Conservation (phyloP, 2,888 invertebrate genomes). For the Cosmorhoe ocellata region DNA sequence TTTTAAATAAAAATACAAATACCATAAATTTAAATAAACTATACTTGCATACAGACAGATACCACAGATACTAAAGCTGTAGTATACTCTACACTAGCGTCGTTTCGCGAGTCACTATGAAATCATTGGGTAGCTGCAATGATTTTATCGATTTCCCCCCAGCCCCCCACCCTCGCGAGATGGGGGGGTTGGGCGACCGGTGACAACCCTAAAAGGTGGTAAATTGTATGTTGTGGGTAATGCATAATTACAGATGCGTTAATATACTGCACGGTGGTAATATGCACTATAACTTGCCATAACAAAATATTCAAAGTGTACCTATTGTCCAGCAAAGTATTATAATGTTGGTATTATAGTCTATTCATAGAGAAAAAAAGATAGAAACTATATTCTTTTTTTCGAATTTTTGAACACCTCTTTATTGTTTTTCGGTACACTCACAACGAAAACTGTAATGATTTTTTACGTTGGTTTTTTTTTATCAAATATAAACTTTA, state of each 20-base stretch:
- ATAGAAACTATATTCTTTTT: no score
- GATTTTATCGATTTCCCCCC: slow-evolving; percentile 77
- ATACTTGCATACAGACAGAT: no score
- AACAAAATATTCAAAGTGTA: no score
- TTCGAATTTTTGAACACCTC: no score
- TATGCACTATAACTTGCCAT: not conserved
- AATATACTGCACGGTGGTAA: not conserved
- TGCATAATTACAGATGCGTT: slow-evolving; percentile 10
- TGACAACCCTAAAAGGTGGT: slow-evolving; percentile 41
- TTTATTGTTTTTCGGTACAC: not conserved
- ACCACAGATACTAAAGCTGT: slow-evolving; percentile 1
- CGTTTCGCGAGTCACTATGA: slow-evolving; percentile 36
- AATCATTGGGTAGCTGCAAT: slow-evolving; percentile 65
- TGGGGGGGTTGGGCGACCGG: slow-evolving; percentile 9
- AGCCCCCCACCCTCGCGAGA: slow-evolving; percentile 34
- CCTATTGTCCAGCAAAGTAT: no score
- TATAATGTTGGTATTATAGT: no score
- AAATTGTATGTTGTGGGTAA: slow-evolving; percentile 25
- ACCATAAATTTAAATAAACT: no score
- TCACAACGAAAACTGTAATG: not conserved
- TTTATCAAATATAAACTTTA: no score
- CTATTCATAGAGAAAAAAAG: no score
- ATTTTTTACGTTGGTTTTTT: no score
- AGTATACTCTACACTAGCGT: slow-evolving; percentile 7
- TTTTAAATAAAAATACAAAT: no score